These are phyloP conservation scores for Cinara cedri DNA, from an alignment of 2,888 invertebrate species.

Conservation along the genomic window DNA sequence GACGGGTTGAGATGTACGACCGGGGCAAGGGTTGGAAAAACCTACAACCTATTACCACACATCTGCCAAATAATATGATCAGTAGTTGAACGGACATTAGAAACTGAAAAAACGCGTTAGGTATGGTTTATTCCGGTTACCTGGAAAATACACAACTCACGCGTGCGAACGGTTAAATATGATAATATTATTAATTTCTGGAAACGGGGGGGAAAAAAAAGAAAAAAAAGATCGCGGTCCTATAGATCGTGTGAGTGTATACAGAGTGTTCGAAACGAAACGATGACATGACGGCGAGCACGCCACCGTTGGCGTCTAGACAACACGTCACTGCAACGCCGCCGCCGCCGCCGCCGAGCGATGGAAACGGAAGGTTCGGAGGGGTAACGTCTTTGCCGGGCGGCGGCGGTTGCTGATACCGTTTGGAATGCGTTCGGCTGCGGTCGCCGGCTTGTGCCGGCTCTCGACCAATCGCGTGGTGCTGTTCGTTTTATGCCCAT, in stretches of 20 bases:
- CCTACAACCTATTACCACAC: too few relatives aligned
- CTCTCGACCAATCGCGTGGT: constrained; percentile 71
- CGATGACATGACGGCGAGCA: background rate
- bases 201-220: background rate
- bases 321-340: constrained; percentile 29
- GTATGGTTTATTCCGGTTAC: too few relatives aligned
- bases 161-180: too few relatives aligned
- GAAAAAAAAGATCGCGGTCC: background rate
- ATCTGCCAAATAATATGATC: too few relatives aligned
- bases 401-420: constrained; percentile 39
- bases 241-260: background rate
- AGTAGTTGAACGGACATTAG: too few relatives aligned
- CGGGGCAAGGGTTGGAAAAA: too few relatives aligned
- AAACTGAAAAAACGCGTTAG: too few relatives aligned
- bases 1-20: too few relatives aligned
- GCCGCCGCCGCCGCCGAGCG: background rate
- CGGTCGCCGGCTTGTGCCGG: constrained; percentile 60
- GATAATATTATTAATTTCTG: too few relatives aligned
- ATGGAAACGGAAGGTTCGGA: background rate
- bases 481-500: constrained; percentile 78
- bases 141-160: too few relatives aligned
- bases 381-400: too few relatives aligned
- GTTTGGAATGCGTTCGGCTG: constrained; percentile 54
- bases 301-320: constrained; percentile 40
- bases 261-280: constrained; percentile 19